Evolutionary conservation across 2,888 invertebrate species (phyloP), one percentile per base, ranked within the genome.

Genomic region (Blomia tropicalis): DNA sequence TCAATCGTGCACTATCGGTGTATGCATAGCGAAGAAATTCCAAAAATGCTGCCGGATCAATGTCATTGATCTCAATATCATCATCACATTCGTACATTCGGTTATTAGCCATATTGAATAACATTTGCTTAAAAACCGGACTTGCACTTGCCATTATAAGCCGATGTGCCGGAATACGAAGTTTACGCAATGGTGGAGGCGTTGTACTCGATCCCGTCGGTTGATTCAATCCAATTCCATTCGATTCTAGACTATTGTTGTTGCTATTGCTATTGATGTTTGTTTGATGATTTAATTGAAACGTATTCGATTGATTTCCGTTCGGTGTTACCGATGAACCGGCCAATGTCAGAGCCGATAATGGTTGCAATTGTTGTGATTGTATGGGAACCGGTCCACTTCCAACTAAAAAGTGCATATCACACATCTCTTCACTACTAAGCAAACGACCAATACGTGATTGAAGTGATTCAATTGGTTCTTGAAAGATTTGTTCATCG

Each of bases 321-420:
- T 11, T 17, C 7, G 17, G 17, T 36, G 36, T 17, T 25, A 23
- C 2, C 11, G 47, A 47, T 25, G 47, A 47, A 14, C 2, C 2
- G 2, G 2, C 3, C 23, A 30, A 25, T n/a, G n/a, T n/a, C n/a
- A n/a, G n/a, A n/a, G n/a, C n/a, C n/a, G n/a, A n/a, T n/a, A n/a
- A n/a, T n/a, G n/a, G n/a, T n/a, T n/a, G n/a, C n/a, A n/a, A n/a
- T n/a, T n/a, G n/a, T n/a, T n/a, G n/a, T n/a, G n/a, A n/a, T n/a
- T n/a, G n/a, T n/a, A n/a, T n/a, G n/a, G n/a, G n/a, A n/a, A n/a
- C n/a, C 2, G n/a, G 22, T 11, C 27, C 17, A 23, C 27, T 3
- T 19, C 61, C 61, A n/a, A 61, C 41, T 1, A 61, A 5, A 27
- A 61, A 61, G 25, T 61, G 61, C 17, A 61, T 41, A 30, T 61